A percentile compares a stretch with the other conserved stretches of the same genome.
Evolutionary conservation across 2,888 invertebrate species (phyloP).

Genomic region (Watsonalla cultraria): DNA sequence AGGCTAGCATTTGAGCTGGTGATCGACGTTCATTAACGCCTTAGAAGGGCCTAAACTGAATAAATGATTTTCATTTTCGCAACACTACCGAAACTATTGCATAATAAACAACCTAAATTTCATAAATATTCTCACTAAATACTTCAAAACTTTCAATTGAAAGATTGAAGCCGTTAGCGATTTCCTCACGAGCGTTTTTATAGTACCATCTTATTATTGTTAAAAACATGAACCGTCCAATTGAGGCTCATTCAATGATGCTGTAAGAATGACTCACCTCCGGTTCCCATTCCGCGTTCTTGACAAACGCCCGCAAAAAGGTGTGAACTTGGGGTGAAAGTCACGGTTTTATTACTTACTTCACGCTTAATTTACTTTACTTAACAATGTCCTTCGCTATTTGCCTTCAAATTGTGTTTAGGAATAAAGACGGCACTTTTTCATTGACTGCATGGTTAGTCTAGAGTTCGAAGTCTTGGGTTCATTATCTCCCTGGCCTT

Average conservation of each 20-base stretch:
- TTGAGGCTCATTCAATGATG: constrained; percentile 10
- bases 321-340: constrained; percentile 58
- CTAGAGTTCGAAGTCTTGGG: too few relatives aligned
- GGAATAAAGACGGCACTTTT: too few relatives aligned
- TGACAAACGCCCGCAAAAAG: constrained; percentile 36
- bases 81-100: too few relatives aligned
- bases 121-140: background rate
- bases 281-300: constrained; percentile 34
- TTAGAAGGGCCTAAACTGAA: too few relatives aligned
- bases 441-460: too few relatives aligned
- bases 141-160: background rate
- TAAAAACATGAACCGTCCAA: constrained; percentile 1
- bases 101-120: background rate
- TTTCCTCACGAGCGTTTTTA: background rate
- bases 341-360: constrained; percentile 25
- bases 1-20: too few relatives aligned
- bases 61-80: too few relatives aligned
- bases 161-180: background rate
- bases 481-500: too few relatives aligned
- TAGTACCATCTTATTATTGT: background rate
- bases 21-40: too few relatives aligned
- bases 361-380: constrained; percentile 17
- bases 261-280: constrained; percentile 16
- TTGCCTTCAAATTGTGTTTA: too few relatives aligned
- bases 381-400: constrained; percentile 2